Conservation (phyloP, 2,797 vertebrate genomes). For the Anguilla obscura region DNA sequence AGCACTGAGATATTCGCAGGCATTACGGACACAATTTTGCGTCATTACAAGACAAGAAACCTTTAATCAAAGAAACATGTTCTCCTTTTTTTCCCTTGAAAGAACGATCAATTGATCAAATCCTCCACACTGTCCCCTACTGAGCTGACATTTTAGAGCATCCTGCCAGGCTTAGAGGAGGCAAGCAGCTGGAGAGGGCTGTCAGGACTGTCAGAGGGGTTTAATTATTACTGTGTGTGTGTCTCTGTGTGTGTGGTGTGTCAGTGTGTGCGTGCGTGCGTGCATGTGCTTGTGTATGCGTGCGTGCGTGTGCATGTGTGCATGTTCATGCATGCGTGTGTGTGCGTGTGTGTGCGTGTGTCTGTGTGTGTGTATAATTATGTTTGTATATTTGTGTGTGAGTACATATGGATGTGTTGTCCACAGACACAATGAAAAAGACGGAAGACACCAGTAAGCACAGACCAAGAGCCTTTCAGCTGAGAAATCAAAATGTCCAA, state of each 20-base stretch:
- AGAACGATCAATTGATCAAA: constrained; percentile 70
- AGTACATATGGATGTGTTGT: constrained; percentile 24
- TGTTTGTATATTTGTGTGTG: constrained; percentile 32
- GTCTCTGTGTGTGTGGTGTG: constrained; percentile 7
- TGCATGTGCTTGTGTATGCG: background rate
- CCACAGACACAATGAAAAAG: background rate
- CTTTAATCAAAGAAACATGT: constrained; percentile 69
- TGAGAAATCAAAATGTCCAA: constrained; percentile 4
- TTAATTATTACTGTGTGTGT: constrained; percentile 4
- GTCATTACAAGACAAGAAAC: constrained; percentile 70
- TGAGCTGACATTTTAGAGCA: constrained; percentile 71
- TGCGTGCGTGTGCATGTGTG: constrained; percentile 25
- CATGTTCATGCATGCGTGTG: constrained; percentile 27
- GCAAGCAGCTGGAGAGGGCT: constrained; percentile 23
- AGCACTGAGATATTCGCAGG: constrained; percentile 46
- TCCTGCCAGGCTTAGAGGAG: constrained; percentile 57
- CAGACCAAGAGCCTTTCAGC: background rate
- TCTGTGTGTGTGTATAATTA: constrained; percentile 13
- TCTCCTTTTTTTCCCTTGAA: constrained; percentile 47
- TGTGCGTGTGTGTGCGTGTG: background rate
- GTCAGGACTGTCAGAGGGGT: constrained; percentile 16
- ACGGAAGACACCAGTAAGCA: background rate
- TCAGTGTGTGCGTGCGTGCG: constrained; percentile 1
- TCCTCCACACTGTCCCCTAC: constrained; percentile 63
- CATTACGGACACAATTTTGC: constrained; percentile 61